Evolutionary conservation across 2,113 vertebrate species (phyloP).

Genomic region (Podarcis cretensis): DNA sequence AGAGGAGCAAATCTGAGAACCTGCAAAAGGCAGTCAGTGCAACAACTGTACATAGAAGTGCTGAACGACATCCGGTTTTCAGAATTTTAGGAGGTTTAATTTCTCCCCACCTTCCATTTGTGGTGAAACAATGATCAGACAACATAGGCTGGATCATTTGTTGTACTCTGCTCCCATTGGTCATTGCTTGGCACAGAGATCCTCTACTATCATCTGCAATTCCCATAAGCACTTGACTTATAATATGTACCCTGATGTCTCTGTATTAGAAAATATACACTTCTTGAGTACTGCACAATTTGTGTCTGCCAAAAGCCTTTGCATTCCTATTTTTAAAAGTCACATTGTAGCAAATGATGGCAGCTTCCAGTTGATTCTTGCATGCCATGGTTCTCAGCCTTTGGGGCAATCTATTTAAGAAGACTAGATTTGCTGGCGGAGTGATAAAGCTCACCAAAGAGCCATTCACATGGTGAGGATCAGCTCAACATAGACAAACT

Average conservation of each 20-base stretch:
- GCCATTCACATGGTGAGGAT: neutral
- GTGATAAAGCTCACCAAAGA: neutral
- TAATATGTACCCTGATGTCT: neutral
- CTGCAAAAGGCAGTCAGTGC: constrained; percentile 43
- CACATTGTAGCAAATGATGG: neutral
- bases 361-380: neutral
- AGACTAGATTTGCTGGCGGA: neutral
- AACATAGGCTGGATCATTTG: neutral
- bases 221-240: neutral
- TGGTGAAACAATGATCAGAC: constrained; percentile 6
- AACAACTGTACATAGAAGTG: constrained; percentile 32
- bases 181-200: neutral
- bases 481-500: neutral
- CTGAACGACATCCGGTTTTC: neutral
- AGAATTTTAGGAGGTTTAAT: neutral
- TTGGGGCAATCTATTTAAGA: neutral
- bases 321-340: neutral
- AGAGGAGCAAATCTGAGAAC: constrained; percentile 59
- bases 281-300: neutral
- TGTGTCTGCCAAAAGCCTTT: neutral
- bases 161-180: neutral
- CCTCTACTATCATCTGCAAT: neutral
- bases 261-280: neutral
- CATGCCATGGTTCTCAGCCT: neutral
- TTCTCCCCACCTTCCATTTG: neutral